A percentile compares a stretch with the other conserved stretches of the same genome.
Evolutionary conservation across 2,113 vertebrate species (phyloP).

Genomic region (Ardeotis arabs): DNA sequence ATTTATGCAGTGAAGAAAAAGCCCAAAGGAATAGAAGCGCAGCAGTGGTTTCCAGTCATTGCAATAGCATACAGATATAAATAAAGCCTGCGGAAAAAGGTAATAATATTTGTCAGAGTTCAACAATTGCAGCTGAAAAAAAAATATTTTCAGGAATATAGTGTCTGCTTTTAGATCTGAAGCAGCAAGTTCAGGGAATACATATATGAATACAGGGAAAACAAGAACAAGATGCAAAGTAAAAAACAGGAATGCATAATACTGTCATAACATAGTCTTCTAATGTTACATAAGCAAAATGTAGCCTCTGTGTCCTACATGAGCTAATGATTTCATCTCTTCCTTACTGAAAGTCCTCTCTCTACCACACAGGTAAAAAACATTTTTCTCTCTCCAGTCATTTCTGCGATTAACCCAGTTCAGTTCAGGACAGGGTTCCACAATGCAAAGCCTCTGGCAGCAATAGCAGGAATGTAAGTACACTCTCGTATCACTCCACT

Average conservation of each 20-base stretch:
- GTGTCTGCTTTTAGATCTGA: background rate
- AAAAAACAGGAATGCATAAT: background rate
- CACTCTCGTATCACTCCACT: background rate
- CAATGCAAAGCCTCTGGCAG: background rate
- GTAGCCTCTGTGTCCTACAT: background rate
- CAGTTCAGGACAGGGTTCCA: background rate
- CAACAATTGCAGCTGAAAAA: background rate
- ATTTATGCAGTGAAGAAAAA: background rate
- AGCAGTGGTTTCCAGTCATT: slow-evolving; percentile 7
- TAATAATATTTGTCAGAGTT: background rate
- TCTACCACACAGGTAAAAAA: background rate
- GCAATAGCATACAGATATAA: background rate
- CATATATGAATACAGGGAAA: background rate
- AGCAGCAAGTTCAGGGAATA: background rate
- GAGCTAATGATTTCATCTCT: background rate
- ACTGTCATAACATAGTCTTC: background rate
- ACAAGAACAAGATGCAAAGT: background rate
- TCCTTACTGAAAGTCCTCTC: background rate
- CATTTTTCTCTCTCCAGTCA: background rate
- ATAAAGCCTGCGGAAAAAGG: background rate
- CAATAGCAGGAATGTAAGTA: background rate
- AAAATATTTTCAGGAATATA: background rate
- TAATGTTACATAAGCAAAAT: slow-evolving; percentile 17
- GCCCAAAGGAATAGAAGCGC: background rate
- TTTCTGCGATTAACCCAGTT: background rate